Evolutionary conservation across 2,797 vertebrate species (phyloP).

Genomic region (Protosalanx chinensis): DNA sequence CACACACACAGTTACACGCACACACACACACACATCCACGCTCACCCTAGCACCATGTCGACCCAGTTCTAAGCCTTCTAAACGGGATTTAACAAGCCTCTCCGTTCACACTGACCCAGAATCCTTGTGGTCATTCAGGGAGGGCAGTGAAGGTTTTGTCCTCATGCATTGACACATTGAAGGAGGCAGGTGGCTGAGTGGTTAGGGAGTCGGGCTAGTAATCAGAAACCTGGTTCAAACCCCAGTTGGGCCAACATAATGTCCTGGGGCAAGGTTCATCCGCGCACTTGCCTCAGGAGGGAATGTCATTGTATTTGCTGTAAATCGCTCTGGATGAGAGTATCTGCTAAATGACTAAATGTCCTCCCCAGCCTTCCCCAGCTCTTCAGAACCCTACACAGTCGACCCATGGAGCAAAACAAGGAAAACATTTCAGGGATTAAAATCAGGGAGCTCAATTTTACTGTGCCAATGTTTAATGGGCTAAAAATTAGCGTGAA

Average conservation of each 20-base stretch:
- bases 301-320: no score
- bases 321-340: no score
- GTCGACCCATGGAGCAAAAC: not conserved
- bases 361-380: constrained; percentile 3
- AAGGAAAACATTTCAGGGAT: constrained; percentile 2
- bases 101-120: constrained; percentile 69
- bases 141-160: constrained; percentile 26
- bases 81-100: constrained; percentile 47
- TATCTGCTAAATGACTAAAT: not conserved
- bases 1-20: not conserved
- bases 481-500: no score
- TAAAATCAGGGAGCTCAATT: not conserved
- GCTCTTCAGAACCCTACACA: no score
- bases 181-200: no score
- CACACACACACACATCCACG: constrained; percentile 7
- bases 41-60: constrained; percentile 34
- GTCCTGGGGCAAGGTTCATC: no score
- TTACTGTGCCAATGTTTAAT: not conserved
- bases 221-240: no score
- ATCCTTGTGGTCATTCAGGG: constrained; percentile 52
- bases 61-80: constrained; percentile 58
- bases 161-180: not conserved
- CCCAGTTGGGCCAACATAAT: no score
- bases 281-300: no score
- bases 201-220: no score